These are phyloP conservation scores for Drosophila formosana DNA, from an alignment of 2,888 invertebrate species.

Conservation along the genomic window DNA sequence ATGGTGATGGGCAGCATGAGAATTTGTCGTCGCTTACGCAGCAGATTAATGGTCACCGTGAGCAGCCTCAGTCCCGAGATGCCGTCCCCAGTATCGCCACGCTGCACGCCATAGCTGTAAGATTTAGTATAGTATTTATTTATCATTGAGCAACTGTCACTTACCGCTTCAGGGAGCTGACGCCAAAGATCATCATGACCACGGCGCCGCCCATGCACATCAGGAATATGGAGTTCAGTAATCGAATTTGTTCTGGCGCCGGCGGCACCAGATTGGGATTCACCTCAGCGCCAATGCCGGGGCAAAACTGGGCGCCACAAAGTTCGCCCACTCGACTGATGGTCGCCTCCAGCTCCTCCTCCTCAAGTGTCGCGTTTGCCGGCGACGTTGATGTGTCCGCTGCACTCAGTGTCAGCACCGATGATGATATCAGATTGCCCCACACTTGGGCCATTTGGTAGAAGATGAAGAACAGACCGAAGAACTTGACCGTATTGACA, in stretches of 20 bases:
- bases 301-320: constrained; percentile 92
- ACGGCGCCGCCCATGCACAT: constrained; percentile 92
- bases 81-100: constrained; percentile 86
- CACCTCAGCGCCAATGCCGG: constrained; percentile 86
- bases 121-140: background rate
- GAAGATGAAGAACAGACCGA: constrained; percentile 98
- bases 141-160: background rate
- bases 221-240: constrained; percentile 92
- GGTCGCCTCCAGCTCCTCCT: constrained; percentile 53
- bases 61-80: constrained; percentile 89
- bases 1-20: constrained; percentile 95
- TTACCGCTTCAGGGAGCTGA: constrained; percentile 92
- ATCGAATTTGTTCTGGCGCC: constrained; percentile 89
- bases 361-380: constrained; percentile 50
- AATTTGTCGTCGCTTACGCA: constrained; percentile 92
- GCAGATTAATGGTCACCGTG: constrained; percentile 91
- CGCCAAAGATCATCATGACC: constrained; percentile 90
- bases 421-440: constrained; percentile 96
- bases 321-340: constrained; percentile 86
- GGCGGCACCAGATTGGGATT: constrained; percentile 91
- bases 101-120: constrained; percentile 87
- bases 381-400: constrained; percentile 5
- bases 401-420: constrained; percentile 83
- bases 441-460: constrained; percentile 98
- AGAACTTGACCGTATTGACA: constrained; percentile 94